These are phyloP conservation scores for Augiades crinisus DNA, from an alignment of 2,888 invertebrate species.

Conservation along the genomic window DNA sequence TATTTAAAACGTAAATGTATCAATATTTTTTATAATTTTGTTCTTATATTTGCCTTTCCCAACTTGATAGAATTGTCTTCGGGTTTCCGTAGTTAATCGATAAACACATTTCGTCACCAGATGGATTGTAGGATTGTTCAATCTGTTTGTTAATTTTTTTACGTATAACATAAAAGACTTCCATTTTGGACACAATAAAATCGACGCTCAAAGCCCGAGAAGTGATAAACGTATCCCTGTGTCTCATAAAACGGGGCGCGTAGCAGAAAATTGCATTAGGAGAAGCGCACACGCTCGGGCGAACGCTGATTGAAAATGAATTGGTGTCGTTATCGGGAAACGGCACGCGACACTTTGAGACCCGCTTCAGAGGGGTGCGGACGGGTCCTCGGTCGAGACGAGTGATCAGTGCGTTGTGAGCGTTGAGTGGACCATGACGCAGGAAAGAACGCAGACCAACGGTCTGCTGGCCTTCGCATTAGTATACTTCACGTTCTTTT, in stretches of 20 bases:
- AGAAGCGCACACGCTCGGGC: constrained; percentile 48
- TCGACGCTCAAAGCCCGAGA: not conserved
- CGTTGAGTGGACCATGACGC: not conserved
- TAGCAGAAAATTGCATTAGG: constrained; percentile 51
- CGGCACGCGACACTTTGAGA: constrained; percentile 31
- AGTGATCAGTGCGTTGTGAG: not conserved
- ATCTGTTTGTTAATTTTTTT: not conserved
- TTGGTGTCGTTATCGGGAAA: constrained; percentile 45
- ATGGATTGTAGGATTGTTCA: not conserved
- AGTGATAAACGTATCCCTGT: not conserved
- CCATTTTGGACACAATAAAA: constrained; percentile 4
- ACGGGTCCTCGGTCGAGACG: not conserved
- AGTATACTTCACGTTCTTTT: constrained; percentile 87
- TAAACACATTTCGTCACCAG: no score
- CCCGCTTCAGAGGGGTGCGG: constrained; percentile 10
- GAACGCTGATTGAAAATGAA: constrained; percentile 56
- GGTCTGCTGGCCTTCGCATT: constrained; percentile 55
- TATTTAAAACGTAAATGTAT: no score
- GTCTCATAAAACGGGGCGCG: constrained; percentile 30
- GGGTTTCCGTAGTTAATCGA: no score
- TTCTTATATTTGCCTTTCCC: no score
- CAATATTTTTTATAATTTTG: no score
- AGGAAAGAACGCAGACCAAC: not conserved
- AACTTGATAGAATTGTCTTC: no score
- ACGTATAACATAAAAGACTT: not conserved